Evolutionary conservation across 2,888 invertebrate genomes (phyloP).

Genomic region (Spilarctia lutea): DNA sequence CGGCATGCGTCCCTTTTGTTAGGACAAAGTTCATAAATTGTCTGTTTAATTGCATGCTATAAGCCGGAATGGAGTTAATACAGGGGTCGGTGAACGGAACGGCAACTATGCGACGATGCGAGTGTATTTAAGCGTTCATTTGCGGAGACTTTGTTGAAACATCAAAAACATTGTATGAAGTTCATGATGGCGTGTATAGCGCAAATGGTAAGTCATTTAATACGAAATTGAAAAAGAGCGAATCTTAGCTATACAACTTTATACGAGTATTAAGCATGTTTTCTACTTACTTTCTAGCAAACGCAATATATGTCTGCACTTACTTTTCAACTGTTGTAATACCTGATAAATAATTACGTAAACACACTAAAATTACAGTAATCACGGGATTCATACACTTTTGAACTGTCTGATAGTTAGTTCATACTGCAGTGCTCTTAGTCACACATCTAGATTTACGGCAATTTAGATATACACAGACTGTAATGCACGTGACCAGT

Average conservation of each 20-base stretch:
- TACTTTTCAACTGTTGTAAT: neutral
- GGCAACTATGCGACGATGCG: neutral
- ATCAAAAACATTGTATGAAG: neutral
- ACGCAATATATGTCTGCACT: neutral
- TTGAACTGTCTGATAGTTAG: neutral
- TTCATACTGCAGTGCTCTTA: neutral
- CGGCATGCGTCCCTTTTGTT: neutral
- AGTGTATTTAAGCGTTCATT: neutral
- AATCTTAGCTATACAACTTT: neutral
- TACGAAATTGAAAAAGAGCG: neutral
- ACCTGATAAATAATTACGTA: neutral
- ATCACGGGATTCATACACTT: neutral
- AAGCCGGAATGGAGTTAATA: slow-evolving; percentile 11
- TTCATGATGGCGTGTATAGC: neutral
- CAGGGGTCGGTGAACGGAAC: neutral
- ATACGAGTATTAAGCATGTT: neutral
- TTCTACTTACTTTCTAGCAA: neutral
- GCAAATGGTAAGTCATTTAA: neutral
- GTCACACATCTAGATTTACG: too few species aligned
- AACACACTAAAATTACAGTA: neutral
- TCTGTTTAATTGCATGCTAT: slow-evolving; percentile 18
- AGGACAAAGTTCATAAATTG: slow-evolving; percentile 20
- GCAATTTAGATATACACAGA: too few species aligned
- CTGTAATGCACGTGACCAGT: too few species aligned
- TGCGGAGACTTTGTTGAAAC: neutral